Conservation (phyloP, 1,140 invertebrate genomes). For the Drosophila equinoxialis region DNA sequence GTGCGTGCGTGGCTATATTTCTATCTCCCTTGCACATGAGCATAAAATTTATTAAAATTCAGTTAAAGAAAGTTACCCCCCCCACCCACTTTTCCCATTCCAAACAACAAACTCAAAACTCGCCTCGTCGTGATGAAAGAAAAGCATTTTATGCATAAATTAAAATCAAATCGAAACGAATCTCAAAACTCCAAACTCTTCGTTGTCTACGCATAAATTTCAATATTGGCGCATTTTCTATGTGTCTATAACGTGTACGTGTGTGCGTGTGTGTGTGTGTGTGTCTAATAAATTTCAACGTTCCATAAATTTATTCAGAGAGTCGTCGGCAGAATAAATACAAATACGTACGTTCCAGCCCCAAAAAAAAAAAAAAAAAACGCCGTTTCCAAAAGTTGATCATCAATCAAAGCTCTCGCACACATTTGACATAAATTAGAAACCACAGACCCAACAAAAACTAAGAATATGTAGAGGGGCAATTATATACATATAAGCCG, state of each 20-base stretch:
- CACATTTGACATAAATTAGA: conserved; percentile 79
- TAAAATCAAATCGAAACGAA: conserved; percentile 81
- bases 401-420: conserved; percentile 69
- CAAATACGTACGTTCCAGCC: conserved; percentile 12
- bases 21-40: conserved; percentile 41
- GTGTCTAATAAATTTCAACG: conserved; percentile 22
- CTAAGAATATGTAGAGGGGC: conserved; percentile 29
- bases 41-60: conserved; percentile 81
- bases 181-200: conserved; percentile 34
- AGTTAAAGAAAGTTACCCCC: conserved; percentile 76
- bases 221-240: conserved; percentile 77
- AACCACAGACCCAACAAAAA: conserved; percentile 36
- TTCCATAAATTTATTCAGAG: conserved; percentile 77
- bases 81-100: too few species aligned
- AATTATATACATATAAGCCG: conserved; percentile 76
- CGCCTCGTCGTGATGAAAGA: conserved; percentile 74
- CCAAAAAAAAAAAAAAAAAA: not conserved
- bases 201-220: conserved; percentile 69
- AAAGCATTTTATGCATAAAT: conserved; percentile 81
- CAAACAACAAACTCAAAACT: conserved; percentile 33
- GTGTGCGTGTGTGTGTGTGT: not conserved
- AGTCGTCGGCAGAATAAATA: conserved; percentile 24
- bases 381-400: conserved; percentile 36
- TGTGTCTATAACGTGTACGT: conserved; percentile 42
- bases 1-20: conserved; percentile 47